A percentile compares a stretch with the other conserved stretches of the same genome.
Conservation (phyloP, 37 sponge, comb jelly and placozoan genomes). For the Hexactinellida sp. region DNA sequence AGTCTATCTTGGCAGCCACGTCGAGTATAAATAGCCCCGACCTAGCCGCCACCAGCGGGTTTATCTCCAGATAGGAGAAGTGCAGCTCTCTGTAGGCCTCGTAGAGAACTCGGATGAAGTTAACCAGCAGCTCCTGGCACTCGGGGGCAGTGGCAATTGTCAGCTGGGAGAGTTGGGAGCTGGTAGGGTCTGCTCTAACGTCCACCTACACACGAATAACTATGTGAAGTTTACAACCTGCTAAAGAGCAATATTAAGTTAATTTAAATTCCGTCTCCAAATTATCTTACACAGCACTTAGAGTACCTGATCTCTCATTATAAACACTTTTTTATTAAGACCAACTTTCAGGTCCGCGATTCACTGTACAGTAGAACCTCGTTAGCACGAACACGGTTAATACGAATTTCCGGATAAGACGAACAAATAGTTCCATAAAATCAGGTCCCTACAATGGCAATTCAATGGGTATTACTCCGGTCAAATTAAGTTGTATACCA, state of each 20-base stretch:
- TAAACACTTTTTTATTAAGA: too few relatives aligned
- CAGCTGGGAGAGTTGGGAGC: not conserved
- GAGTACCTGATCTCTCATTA: too few relatives aligned
- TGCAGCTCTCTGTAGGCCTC: constrained; percentile 68
- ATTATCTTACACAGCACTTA: too few relatives aligned
- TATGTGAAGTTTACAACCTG: too few relatives aligned
- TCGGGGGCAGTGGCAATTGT: not conserved
- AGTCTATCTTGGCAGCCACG: constrained; percentile 84
- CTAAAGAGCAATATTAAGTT: too few relatives aligned
- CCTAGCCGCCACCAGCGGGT: constrained; percentile 65
- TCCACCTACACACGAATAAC: not conserved
- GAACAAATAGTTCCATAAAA: too few relatives aligned
- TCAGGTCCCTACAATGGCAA: too few relatives aligned
- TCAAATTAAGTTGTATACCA: not conserved
- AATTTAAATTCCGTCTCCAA: too few relatives aligned
- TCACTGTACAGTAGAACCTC: too few relatives aligned
- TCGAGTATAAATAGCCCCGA: constrained; percentile 56
- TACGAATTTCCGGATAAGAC: too few relatives aligned
- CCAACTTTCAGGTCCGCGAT: not conserved
- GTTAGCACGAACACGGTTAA: too few relatives aligned
- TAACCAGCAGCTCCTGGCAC: constrained; percentile 31
- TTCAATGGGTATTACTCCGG: too few relatives aligned
- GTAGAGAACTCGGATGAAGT: constrained; percentile 60
- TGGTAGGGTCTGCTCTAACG: not conserved
- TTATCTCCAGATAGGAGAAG: constrained; percentile 93